Evolutionary conservation across 2,797 vertebrate species (phyloP).

Genomic region (Urophycis tenuis): DNA sequence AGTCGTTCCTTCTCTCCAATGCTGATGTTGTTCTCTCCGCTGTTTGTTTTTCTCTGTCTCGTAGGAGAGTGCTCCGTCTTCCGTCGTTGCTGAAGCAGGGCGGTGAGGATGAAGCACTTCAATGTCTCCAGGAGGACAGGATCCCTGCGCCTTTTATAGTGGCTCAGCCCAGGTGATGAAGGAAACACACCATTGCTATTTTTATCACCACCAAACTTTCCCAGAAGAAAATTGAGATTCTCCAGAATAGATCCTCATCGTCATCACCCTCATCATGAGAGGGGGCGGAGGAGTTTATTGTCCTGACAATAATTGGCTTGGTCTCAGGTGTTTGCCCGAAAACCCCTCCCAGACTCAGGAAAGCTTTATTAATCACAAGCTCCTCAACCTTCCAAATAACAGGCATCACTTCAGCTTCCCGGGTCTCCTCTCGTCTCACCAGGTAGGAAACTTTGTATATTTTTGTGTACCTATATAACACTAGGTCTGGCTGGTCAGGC

Average conservation of each 20-base stretch:
- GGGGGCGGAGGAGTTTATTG: slow-evolving; percentile 21
- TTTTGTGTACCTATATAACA: not conserved
- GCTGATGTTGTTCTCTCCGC: slow-evolving; percentile 1
- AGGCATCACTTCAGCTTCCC: slow-evolving; percentile 21
- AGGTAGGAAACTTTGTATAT: slow-evolving; percentile 50
- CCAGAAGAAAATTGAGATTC: slow-evolving; percentile 26
- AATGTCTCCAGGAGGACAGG: slow-evolving; percentile 11
- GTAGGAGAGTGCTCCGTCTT: not conserved
- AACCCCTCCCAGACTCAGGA: slow-evolving; percentile 57
- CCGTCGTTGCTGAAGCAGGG: not conserved
- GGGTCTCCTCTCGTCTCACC: slow-evolving; percentile 2
- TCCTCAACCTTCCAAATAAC: slow-evolving; percentile 25
- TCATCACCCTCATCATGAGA: not conserved
- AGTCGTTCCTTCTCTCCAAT: slow-evolving; percentile 9
- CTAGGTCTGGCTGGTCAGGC: too few relatives aligned
- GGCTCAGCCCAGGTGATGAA: not conserved
- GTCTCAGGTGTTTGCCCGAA: slow-evolving; percentile 26
- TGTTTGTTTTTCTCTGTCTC: slow-evolving; percentile 4
- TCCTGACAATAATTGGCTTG: slow-evolving; percentile 18
- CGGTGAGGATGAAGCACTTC: slow-evolving; percentile 10
- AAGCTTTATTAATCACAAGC: slow-evolving; percentile 46
- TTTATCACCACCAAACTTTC: slow-evolving; percentile 5
- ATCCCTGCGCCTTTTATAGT: slow-evolving; percentile 58
- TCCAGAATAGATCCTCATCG: not conserved
- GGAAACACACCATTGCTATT: not conserved